These are phyloP conservation scores for Dicranocentrus wangi DNA, from an alignment of 2,888 invertebrate species.

Conservation along the genomic window DNA sequence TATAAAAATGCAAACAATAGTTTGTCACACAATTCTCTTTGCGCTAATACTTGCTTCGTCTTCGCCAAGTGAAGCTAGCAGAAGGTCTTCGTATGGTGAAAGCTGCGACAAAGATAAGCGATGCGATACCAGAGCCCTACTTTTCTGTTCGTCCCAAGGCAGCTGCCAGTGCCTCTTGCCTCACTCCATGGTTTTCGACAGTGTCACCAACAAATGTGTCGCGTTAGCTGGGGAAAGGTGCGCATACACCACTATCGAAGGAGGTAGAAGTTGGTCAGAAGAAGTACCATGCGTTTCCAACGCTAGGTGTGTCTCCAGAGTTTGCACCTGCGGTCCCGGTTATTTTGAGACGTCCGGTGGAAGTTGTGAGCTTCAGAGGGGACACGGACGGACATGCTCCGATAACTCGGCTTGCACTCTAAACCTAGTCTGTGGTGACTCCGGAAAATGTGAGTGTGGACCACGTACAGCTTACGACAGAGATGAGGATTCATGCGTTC, in stretches of 20 bases:
- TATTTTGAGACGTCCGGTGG: slow-evolving; percentile 16
- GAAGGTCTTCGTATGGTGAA: slow-evolving; percentile 11
- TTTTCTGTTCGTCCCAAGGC: neutral
- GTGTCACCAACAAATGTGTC: neutral
- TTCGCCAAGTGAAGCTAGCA: no score
- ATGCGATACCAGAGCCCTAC: neutral
- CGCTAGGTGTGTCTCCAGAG: neutral
- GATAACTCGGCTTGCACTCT: neutral
- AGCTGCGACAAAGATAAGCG: neutral
- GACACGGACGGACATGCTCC: neutral
- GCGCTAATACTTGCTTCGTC: no score
- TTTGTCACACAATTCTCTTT: no score
- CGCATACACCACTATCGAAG: neutral
- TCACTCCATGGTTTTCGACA: slow-evolving; percentile 15
- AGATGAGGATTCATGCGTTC: neutral
- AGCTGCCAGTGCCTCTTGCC: slow-evolving; percentile 2
- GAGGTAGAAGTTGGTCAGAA: slow-evolving; percentile 1
- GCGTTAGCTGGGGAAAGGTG: slow-evolving; percentile 28
- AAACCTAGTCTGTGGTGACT: neutral
- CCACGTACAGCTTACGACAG: neutral
- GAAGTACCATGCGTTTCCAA: slow-evolving; percentile 8
- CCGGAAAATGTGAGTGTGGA: neutral
- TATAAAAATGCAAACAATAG: no score
- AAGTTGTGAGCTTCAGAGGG: neutral
- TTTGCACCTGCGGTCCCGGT: neutral